Percentiles rank a stretch among this genome's conserved stretches.
Conservation (phyloP, 1,140 invertebrate genomes). For the Panulirus ornatus region DNA sequence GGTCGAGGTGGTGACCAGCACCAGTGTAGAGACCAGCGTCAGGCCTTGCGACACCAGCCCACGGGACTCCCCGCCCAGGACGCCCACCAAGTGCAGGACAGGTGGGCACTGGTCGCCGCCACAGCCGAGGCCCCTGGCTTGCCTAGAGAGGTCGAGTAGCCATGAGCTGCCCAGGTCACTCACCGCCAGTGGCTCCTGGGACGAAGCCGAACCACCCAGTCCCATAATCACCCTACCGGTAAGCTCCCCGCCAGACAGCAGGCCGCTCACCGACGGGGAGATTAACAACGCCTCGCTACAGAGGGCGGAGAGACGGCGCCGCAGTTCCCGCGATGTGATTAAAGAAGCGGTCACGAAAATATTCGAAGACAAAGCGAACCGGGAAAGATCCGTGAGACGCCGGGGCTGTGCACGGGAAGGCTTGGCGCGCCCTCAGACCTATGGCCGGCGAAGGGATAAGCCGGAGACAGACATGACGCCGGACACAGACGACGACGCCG, state of each 20-base stretch:
- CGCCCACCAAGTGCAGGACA: neutral
- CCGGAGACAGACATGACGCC: neutral
- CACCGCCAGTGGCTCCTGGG: slow-evolving; percentile 60
- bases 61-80: neutral
- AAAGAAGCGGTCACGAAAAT: slow-evolving; percentile 58
- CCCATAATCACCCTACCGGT: slow-evolving; percentile 24
- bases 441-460: neutral
- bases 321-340: slow-evolving; percentile 42
- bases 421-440: neutral
- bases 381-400: slow-evolving; percentile 24
- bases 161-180: slow-evolving; percentile 50
- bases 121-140: slow-evolving; percentile 46
- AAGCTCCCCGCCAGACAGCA: neutral
- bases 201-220: slow-evolving; percentile 54
- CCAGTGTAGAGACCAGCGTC: slow-evolving; percentile 25
- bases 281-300: neutral
- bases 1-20: slow-evolving; percentile 25
- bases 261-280: slow-evolving; percentile 26
- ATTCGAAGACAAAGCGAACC: slow-evolving; percentile 22
- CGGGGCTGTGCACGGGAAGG: neutral
- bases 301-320: neutral
- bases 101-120: slow-evolving; percentile 59
- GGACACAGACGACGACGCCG: slow-evolving; percentile 34
- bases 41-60: neutral
- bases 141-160: slow-evolving; percentile 41